These are phyloP conservation scores for Ptyas mucosa DNA, from an alignment of 2,113 vertebrate species.

Conservation along the genomic window DNA sequence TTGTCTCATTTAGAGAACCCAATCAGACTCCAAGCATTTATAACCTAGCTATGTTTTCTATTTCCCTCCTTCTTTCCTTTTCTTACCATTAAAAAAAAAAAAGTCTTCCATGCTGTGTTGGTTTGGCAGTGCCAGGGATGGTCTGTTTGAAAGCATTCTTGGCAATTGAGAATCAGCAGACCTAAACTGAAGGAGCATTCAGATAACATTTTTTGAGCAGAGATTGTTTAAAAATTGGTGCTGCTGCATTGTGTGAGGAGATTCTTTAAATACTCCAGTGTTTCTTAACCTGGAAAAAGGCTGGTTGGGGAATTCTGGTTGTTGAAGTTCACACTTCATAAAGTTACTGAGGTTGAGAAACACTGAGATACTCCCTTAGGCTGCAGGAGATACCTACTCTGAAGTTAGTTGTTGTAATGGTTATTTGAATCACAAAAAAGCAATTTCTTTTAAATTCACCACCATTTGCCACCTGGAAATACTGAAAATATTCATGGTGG, in stretches of 20 bases:
- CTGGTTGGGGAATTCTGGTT: neutral
- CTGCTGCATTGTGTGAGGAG: neutral
- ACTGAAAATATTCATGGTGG: neutral
- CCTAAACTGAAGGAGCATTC: neutral
- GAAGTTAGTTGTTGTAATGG: neutral
- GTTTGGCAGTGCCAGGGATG: neutral
- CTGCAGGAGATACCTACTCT: neutral
- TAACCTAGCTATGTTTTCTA: neutral
- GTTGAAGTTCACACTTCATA: neutral
- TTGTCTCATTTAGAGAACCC: neutral
- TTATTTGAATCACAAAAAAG: neutral
- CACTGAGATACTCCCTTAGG: neutral
- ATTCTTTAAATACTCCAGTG: neutral
- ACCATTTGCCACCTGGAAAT: neutral
- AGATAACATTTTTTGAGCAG: neutral
- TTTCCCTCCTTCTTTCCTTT: neutral
- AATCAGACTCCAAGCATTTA: neutral
- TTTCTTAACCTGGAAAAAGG: neutral
- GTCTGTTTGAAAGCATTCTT: neutral
- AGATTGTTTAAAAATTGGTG: neutral
- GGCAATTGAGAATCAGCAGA: neutral
- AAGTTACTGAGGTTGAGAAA: neutral
- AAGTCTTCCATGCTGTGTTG: neutral
- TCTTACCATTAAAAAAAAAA: neutral
- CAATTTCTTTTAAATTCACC: neutral